A percentile compares a stretch with the other conserved stretches of the same genome.
These are phyloP conservation scores for Megamerina dolium DNA, from an alignment of 2,888 invertebrate genomes.

Conservation along the genomic window DNA sequence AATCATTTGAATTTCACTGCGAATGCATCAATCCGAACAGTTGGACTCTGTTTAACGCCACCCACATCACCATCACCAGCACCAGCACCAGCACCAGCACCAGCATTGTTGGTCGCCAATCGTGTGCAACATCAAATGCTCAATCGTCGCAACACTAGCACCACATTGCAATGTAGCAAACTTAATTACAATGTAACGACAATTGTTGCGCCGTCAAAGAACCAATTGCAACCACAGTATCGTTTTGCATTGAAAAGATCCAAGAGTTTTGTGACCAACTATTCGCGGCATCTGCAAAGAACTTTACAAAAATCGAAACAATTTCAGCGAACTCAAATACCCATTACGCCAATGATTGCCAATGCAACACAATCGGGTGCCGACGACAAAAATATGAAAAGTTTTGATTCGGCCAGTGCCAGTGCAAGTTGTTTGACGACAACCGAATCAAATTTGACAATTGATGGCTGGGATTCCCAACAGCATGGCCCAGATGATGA, in stretches of 20 bases:
- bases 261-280: conserved; percentile 44
- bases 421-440: conserved; percentile 18
- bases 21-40: background rate
- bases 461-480: too few species aligned
- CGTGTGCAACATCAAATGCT: conserved; percentile 6
- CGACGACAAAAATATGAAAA: conserved; percentile 22
- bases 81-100: conserved; percentile 1
- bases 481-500: conserved; percentile 1
- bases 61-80: background rate
- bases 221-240: conserved; percentile 19
- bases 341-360: too few species aligned
- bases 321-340: conserved; percentile 20
- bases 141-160: conserved; percentile 21
- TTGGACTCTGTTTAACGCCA: background rate
- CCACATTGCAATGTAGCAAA: conserved; percentile 17
- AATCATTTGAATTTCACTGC: background rate
- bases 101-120: background rate
- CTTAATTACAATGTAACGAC: conserved; percentile 29
- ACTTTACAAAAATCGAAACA: conserved; percentile 27
- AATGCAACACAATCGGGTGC: background rate
- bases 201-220: conserved; percentile 26
- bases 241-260: conserved; percentile 41
- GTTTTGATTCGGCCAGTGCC: conserved; percentile 33
- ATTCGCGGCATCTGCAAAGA: conserved; percentile 33
- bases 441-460: conserved; percentile 7